Evolutionary conservation across 2,888 invertebrate genomes (phyloP), one percentile per base, ranked within the genome.

Genomic region (Phymatocera aterrima): DNA sequence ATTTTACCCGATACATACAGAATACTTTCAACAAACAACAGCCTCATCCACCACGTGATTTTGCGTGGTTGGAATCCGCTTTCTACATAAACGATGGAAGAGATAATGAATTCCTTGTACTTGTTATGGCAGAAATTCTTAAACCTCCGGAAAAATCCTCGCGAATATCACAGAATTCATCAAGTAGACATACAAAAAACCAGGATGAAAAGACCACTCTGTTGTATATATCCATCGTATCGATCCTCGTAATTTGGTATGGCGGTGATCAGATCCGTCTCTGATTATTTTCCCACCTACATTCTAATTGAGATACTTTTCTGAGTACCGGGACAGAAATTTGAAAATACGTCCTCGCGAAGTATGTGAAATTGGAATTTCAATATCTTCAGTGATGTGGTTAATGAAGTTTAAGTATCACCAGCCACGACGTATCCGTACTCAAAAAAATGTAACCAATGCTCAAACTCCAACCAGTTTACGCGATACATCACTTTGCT

Each of bases 21-120:
- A 43, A 21, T 46, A 68, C 28, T 46, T 68, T 68, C 4, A 40
- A 46, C 68, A 46, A 46, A 68, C 43, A 68, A 68, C 24, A 46
- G 46, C n/a, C 24, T 37, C 4, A 8, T 64, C 3, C 3, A 18
- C 37, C 10, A 37, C 4, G 5, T 21, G 10, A 37, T 64, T 37
- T 18, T 18, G n/a, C 5, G 18, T 3, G 10, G 21, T 34, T 37
- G 34, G 10, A 37, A 37, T n/a, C 8, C 18, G 37, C 8, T 24
- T 46, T 4, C 46, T 5, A 1, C 15, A n/a, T 28, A 46, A 64
- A 37, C n/a, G 34, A 37, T 37, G 21, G 6, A 12, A 43, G 12
- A 43, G 43, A 6, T 12, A 43, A 1, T 43, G 15, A 15, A 43
- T 60, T 60, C 24, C 60, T 60, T 15, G 24, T 24, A 2, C 6